Base-by-base conservation (phyloP, 1,140 invertebrate genomes). In the Spodoptera frugiperda region DNA sequence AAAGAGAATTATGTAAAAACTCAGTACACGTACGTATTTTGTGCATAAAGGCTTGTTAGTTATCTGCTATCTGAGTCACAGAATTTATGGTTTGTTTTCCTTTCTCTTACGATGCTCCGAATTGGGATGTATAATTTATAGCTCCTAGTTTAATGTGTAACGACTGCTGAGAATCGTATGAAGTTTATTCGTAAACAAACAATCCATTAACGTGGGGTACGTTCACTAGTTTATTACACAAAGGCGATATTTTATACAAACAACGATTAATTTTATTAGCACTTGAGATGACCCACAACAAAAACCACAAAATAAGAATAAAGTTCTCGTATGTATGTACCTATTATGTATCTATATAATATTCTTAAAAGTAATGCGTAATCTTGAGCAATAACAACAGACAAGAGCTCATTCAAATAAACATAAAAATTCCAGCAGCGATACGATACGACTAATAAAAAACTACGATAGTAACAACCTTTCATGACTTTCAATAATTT, bases 101-200 rank as follows among this genome's bases (percentile, higher is more conserved):
- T 76, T 55, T 54, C 17, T 70, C 61, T 70, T 77, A 77, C 75
- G 65, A 76, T 30, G 63, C 39, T 76, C 44, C 53, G 75, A 77
- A 77, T 77, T 53, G 54, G 65, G 53, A 70, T 70, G 65, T 59
- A 77, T 77, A 77, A 77, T 77, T 77, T 77, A 77, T 70, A 33
- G 54, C n/a, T 39, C 49, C 10, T 33, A 19, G 54, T 77, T 76
- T 76, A 33, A 77, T 77, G 75, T 65, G 70, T 77, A 70, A 70
- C 65, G 75, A 59, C 75, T 67, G 65, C 21, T 53, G 39, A 61
- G 57, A 15, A 76, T 46, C 51, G 63, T 76, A 55, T 67, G 59
- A 44, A 75, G 63, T 61, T 67, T 55, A 44, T 12, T 30, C 54
- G 53, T 17, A 67, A 76, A 55, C 61, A 68, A 68, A 61, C 17